Evolutionary conservation across 2,797 vertebrate species (phyloP).

Genomic region (Cercopithecus hamlyni): DNA sequence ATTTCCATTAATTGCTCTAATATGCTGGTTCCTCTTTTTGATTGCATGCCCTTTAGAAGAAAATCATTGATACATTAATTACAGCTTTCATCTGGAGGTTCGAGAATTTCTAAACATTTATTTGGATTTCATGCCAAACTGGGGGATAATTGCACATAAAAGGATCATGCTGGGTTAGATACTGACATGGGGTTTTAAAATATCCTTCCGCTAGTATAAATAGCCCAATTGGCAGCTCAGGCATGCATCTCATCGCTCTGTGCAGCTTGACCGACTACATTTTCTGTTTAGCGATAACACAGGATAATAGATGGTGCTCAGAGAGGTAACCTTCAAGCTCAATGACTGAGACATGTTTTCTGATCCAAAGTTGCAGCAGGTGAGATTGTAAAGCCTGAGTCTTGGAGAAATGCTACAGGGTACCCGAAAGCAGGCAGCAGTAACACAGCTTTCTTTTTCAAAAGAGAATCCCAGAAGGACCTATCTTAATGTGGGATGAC

Average conservation of each 20-base stretch:
- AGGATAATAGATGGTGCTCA: not conserved
- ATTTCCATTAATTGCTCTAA: constrained; percentile 54
- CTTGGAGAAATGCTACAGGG: not conserved
- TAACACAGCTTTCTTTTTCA: not conserved
- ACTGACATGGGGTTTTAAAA: constrained; percentile 59
- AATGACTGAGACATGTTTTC: not conserved
- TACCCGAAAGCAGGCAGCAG: not conserved
- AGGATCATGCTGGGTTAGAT: constrained; percentile 65
- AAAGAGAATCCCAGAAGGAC: not conserved
- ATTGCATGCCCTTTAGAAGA: constrained; percentile 54
- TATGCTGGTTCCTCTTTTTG: constrained; percentile 53
- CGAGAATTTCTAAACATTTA: constrained; percentile 73
- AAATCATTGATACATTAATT: constrained; percentile 74
- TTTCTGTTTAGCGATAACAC: not conserved
- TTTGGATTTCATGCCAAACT: constrained; percentile 74
- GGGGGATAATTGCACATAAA: constrained; percentile 75
- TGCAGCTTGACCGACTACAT: constrained; percentile 18
- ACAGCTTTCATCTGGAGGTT: constrained; percentile 61
- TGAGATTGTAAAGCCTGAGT: not conserved
- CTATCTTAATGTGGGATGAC: not conserved
- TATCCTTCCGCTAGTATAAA: constrained; percentile 52
- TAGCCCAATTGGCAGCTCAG: not conserved
- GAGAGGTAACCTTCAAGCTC: constrained; percentile 14
- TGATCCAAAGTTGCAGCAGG: not conserved
- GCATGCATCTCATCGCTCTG: not conserved